Evolutionary conservation across 2,888 invertebrate species (phyloP).

Genomic region (Acanthosepion esculentum): DNA sequence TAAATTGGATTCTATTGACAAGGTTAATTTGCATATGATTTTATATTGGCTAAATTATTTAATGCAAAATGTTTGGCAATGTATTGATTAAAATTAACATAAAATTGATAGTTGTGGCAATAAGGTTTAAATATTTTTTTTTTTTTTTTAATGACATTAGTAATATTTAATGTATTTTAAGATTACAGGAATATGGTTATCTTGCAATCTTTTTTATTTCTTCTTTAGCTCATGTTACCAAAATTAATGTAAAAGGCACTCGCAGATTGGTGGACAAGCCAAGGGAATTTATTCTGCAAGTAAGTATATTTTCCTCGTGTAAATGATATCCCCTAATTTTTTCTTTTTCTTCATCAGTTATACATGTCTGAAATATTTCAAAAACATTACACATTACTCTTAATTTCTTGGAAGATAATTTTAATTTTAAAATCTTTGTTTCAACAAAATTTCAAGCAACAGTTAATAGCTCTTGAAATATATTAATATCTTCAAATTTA

Average conservation of each 20-base stretch:
- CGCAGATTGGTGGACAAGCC: slow-evolving; percentile 40
- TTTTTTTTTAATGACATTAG: not conserved
- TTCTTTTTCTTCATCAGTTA: not conserved
- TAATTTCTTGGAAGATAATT: not conserved
- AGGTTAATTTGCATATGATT: too few relatives aligned
- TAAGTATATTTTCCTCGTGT: not conserved
- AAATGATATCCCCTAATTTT: not conserved
- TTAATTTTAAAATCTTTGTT: not conserved
- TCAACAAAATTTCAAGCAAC: not conserved
- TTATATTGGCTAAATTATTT: too few relatives aligned
- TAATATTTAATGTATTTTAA: not conserved
- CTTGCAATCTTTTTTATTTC: not conserved
- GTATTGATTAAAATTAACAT: too few relatives aligned
- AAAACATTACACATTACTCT: not conserved
- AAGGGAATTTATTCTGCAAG: slow-evolving; percentile 42
- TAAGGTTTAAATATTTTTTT: too few relatives aligned
- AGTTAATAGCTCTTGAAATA: not conserved
- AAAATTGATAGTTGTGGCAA: too few relatives aligned
- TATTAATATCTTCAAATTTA: not conserved
- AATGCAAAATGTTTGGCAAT: too few relatives aligned
- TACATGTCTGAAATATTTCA: not conserved
- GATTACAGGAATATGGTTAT: slow-evolving; percentile 15
- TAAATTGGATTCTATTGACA: too few relatives aligned
- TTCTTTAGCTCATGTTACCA: slow-evolving; percentile 41
- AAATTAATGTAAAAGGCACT: slow-evolving; percentile 47